Evolutionary conservation across 2,113 vertebrate species (phyloP), one percentile per base, ranked within the genome.

Genomic region (Apaloderma vittatum): DNA sequence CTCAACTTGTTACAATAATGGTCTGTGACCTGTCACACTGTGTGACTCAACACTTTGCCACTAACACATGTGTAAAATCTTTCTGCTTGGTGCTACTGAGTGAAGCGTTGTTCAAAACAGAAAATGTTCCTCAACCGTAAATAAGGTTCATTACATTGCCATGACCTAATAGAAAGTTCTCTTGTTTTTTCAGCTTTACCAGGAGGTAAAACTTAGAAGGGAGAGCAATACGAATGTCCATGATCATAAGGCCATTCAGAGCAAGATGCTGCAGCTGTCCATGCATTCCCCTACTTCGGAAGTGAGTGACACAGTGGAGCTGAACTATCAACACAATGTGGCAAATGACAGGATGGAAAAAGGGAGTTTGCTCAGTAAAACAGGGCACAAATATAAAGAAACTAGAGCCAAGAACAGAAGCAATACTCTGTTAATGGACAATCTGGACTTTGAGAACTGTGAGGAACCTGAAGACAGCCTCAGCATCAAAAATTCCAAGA

Each of bases 171-270:
- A 90, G 58, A 71, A 23, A 12, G 6, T 51, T 93, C 55, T 91
- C 2, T 81, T 97, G 88, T 83, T 72, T 96, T 94, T 97, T 67
- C 95, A 99, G 99, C 98, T 99, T 96, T 99, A 99, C 96, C 98
- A 98, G 96, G 99, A 99, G 96, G 99, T 99, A 94, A 99, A 98
- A 97, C 94, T 98, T 95, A 98, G 98, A 92, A 98, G 98, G 84
- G 98, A 98, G 78, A 97, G 76, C 93, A 98, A 95, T 40, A 98
- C 98, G 79, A 96, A 87, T 10, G 13, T 95, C 32, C 52, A 82
- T 45, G 97, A 98, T 87, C 97, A 97, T 86, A 97, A 97, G 68
- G 94, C 89, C 66, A 79, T 87, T 90, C 96, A 98, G n/a, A 97
- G 94, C 74, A 97, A 94, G 45, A 63, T 72, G 66, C 94, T 97